Conservation (phyloP, 2,888 invertebrate genomes). For the Anarsia innoxiella region DNA sequence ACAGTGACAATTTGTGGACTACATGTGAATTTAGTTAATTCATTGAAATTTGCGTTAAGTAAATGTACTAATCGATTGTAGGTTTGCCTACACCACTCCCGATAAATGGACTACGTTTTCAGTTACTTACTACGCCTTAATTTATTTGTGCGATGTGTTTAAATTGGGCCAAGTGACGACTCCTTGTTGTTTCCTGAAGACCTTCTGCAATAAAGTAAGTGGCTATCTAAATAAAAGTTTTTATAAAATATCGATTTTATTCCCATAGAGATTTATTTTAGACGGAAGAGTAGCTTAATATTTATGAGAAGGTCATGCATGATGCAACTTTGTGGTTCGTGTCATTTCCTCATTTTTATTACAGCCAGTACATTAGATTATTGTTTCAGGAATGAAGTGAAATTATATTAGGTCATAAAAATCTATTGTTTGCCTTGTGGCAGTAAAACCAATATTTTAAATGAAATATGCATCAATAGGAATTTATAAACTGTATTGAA, state of each 20-base stretch:
- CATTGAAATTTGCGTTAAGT: slow-evolving; percentile 42
- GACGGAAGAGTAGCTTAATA: slow-evolving; percentile 14
- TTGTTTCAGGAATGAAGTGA: too few relatives aligned
- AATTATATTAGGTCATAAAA: too few relatives aligned
- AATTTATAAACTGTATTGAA: too few relatives aligned
- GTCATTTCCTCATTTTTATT: slow-evolving; percentile 24
- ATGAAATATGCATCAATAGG: too few relatives aligned
- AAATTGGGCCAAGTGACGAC: slow-evolving; percentile 41
- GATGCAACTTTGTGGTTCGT: slow-evolving; percentile 27
- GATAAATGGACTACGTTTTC: slow-evolving; percentile 47
- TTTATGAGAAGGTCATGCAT: slow-evolving; percentile 36
- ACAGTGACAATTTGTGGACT: slow-evolving; percentile 51
- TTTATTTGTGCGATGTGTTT: slow-evolving; percentile 42
- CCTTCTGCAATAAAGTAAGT: slow-evolving; percentile 10
- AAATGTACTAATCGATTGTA: slow-evolving; percentile 51
- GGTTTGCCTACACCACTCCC: slow-evolving; percentile 51
- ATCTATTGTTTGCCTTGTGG: too few relatives aligned
- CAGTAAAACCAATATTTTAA: too few relatives aligned
- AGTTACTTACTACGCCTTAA: slow-evolving; percentile 57
- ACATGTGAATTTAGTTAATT: slow-evolving; percentile 37
- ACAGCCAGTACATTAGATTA: too few relatives aligned
- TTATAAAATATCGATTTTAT: slow-evolving; percentile 11
- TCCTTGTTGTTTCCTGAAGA: slow-evolving; percentile 25
- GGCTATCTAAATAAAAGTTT: too few relatives aligned
- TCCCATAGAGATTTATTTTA: slow-evolving; percentile 9